These are phyloP conservation scores for Delichon dasypus DNA, from an alignment of 2,797 vertebrate species.

Conservation along the genomic window DNA sequence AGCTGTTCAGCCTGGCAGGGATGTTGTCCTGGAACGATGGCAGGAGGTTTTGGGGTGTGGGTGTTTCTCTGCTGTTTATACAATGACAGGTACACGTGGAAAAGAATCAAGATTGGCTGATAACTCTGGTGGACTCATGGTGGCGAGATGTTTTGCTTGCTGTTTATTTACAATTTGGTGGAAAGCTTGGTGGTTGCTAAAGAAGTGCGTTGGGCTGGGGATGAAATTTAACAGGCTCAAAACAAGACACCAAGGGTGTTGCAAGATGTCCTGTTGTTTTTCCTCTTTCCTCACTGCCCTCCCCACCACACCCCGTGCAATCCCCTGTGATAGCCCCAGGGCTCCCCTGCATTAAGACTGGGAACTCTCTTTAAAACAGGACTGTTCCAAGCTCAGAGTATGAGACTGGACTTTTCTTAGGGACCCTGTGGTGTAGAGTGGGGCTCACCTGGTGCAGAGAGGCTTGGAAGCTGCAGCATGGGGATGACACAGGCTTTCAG, in stretches of 20 bases:
- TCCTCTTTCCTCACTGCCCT: background rate
- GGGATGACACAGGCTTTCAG: background rate
- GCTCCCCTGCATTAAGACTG: background rate
- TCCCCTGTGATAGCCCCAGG: background rate
- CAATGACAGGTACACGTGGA: background rate
- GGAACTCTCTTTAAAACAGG: background rate
- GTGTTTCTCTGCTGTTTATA: background rate
- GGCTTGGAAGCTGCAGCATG: background rate
- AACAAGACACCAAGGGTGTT: background rate
- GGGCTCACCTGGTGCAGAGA: background rate
- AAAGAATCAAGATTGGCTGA: background rate
- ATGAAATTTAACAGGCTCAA: background rate
- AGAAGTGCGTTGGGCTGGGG: background rate
- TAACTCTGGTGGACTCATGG: background rate
- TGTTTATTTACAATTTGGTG: background rate
- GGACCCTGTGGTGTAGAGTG: background rate
- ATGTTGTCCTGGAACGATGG: background rate
- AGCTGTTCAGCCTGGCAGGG: background rate
- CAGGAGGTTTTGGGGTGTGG: background rate
- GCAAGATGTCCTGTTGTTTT: conserved; percentile 40
- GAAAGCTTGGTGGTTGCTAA: background rate
- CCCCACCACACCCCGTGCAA: background rate
- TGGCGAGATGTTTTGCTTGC: background rate
- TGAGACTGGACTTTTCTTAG: background rate
- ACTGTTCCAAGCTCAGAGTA: background rate